Evolutionary conservation across 2,113 vertebrate species (phyloP).

Genomic region (Bujurquina vittata): DNA sequence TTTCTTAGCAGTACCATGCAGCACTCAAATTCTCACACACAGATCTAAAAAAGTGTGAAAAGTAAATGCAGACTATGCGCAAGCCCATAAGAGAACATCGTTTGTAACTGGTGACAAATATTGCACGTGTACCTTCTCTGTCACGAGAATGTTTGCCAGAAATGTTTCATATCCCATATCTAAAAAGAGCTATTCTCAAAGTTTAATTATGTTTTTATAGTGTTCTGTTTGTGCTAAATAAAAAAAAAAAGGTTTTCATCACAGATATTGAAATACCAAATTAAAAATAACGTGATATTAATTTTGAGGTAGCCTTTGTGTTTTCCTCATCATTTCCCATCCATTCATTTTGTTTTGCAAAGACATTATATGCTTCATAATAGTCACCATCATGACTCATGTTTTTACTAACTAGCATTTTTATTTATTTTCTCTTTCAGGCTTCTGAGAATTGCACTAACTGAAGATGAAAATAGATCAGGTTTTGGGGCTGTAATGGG

Average conservation of each 20-base stretch:
- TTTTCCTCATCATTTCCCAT: background rate
- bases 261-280: background rate
- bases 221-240: background rate
- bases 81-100: background rate
- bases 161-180: background rate
- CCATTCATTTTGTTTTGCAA: background rate
- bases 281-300: background rate
- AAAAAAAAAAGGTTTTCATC: background rate
- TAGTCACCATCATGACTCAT: background rate
- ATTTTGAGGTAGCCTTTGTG: background rate
- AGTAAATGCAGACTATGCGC: background rate
- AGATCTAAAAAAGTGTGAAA: background rate
- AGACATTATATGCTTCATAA: background rate
- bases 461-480: constrained; percentile 56
- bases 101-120: background rate
- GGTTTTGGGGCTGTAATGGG: background rate
- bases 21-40: background rate
- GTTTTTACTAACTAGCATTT: background rate
- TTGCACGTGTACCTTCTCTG: accelerated
- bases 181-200: background rate
- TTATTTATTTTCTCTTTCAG: constrained; percentile 65
- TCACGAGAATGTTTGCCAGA: background rate
- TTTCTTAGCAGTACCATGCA: background rate
- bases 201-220: background rate
- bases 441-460: constrained; percentile 78